Evolutionary conservation across 2,888 invertebrate species (phyloP).

Genomic region (Campoplex capitator): DNA sequence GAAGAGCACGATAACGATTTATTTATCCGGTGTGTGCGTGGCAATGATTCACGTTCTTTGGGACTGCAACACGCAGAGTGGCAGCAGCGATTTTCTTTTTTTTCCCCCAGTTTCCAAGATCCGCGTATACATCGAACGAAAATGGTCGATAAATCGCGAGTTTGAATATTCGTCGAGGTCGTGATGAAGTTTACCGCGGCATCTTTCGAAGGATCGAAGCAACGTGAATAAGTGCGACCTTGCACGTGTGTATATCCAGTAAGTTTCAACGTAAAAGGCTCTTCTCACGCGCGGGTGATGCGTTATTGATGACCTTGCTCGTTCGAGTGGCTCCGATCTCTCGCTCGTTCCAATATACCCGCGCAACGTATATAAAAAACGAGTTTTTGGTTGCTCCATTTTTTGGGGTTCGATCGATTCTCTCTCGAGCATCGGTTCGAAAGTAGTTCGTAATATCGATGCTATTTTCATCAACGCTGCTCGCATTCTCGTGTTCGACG

Average conservation of each 20-base stretch:
- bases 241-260: slow-evolving; percentile 29
- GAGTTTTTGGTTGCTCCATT: background rate
- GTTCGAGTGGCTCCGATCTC: background rate
- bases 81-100: background rate
- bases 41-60: background rate
- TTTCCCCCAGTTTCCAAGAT: background rate
- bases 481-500: too few species aligned
- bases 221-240: slow-evolving; percentile 57
- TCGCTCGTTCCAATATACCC: slow-evolving; percentile 1
- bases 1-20: background rate
- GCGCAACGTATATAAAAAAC: background rate
- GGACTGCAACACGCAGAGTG: background rate
- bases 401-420: background rate
- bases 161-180: slow-evolving; percentile 32
- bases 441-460: background rate
- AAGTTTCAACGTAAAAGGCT: slow-evolving; percentile 44
- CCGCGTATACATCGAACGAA: background rate
- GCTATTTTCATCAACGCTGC: too few species aligned
- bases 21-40: background rate
- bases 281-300: background rate
- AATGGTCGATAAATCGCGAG: slow-evolving; percentile 13
- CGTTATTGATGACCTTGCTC: slow-evolving; percentile 25
- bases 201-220: slow-evolving; percentile 49
- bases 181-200: slow-evolving; percentile 7
- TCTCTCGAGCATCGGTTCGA: background rate